These are phyloP conservation scores for Drosophila rubida DNA, from an alignment of 2,888 invertebrate genomes.

Conservation along the genomic window DNA sequence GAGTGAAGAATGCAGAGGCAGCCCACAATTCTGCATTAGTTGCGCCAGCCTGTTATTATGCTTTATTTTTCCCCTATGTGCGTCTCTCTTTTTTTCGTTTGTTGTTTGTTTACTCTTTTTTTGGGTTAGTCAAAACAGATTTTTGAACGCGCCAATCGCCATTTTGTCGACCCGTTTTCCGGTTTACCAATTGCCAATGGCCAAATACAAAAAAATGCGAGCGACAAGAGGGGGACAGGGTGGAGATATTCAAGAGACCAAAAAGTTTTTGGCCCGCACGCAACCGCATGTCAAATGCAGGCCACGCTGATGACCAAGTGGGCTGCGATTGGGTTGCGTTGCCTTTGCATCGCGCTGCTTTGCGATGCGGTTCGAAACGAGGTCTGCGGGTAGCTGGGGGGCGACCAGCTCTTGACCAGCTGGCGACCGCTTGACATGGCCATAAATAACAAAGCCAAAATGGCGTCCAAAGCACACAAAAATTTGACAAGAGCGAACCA, in stretches of 20 bases:
- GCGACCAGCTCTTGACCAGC: conserved; percentile 63
- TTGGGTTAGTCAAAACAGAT: conserved; percentile 12
- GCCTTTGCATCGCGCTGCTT: not conserved
- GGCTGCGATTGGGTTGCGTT: not conserved
- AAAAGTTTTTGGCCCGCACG: conserved; percentile 51
- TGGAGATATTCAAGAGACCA: not conserved
- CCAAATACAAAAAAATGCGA: not conserved
- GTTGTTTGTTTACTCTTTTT: not conserved
- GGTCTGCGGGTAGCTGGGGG: not conserved
- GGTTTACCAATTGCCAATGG: conserved; percentile 36
- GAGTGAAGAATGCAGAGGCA: not conserved
- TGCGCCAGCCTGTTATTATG: not conserved
- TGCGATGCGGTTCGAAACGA: not conserved
- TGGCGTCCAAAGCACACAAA: conserved; percentile 70
- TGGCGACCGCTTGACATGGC: conserved; percentile 74
- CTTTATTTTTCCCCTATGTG: not conserved
- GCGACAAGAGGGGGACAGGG: not conserved
- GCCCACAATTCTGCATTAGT: not conserved
- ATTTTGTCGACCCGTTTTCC: conserved; percentile 29
- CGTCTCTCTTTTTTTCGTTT: not conserved
- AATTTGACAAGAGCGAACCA: conserved; percentile 59
- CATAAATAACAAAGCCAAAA: conserved; percentile 79
- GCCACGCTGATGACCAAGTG: conserved; percentile 48
- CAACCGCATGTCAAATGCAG: conserved; percentile 78
- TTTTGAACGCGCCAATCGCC: conserved; percentile 30